Base-by-base conservation (phyloP, 2,888 invertebrate species). In the Neoascia interrupta region DNA sequence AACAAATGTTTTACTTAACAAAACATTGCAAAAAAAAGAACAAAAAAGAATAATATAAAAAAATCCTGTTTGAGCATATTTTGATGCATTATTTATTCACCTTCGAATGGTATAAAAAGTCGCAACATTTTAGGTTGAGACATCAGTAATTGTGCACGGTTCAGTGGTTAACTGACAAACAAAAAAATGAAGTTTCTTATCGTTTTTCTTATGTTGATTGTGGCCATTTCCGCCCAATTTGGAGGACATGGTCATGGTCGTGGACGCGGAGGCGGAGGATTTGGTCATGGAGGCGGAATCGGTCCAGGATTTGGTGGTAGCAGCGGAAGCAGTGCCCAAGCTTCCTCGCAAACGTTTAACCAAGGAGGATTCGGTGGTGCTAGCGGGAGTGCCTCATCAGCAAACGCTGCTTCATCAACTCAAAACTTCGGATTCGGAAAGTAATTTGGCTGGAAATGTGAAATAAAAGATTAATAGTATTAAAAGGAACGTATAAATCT, bases 361-460 rank as follows among this genome's bases (percentile, higher is more conserved):
- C 63, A 49, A 51, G 51, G 56, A 28, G 63, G 47, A 26, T 10
- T 21, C 10, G 63, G 56, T 8, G 64, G 60, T 4, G 2, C 26
- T 13, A 37, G 64, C 13, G 61, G 70, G 6, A 13, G 61, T 18
- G 49, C 54, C 5, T 43, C 63, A 21, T 26, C 74, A n/a, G 66
- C 66, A 3, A 70, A 41, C 34, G 68, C 68, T 13, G 39, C 13
- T 11, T 23, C 68, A 13, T 45, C 53, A 4, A 23, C 74, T 1
- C 74, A 68, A 61, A 68, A 23, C 10, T 69, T 53, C 6, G 3
- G 4, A 3, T 34, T 26, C n/a, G 43, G 61, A 69, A 49, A 34
- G 56, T 69, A 69, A 47, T 23, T 15, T 5, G 3, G 13, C 13
- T 13, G 16, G 1, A 36, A 26, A 4, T 26, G 26, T 31, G n/a